Base-by-base conservation (phyloP, 2,797 vertebrate genomes). In the Acrossocheilus fasciatus region DNA sequence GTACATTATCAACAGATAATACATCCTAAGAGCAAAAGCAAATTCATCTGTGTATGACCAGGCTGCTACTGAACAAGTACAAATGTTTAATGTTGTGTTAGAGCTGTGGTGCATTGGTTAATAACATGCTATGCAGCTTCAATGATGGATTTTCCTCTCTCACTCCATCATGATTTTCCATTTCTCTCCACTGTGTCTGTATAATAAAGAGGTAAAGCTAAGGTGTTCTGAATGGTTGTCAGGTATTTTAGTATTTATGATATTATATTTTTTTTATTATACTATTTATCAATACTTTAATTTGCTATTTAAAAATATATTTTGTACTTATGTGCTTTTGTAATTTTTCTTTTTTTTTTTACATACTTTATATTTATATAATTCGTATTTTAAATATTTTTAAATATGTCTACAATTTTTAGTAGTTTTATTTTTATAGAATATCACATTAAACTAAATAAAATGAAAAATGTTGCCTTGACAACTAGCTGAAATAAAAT, bases 1-100 rank as follows among this genome's bases (percentile, higher is more conserved):
- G 8, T 39, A 75, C 30, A 75, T 75, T 83, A 64, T 75, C 4
- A 75, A 74, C 26, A 64, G 26, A 74, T 74, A 74, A 82, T 45
- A 39, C 57, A 47, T 75, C 54, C 18, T 15, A n/a, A 0, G 30
- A 83, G 72, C 57, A 34, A 83, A 83, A 57, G 23, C 34, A 3
- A 39, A 43, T 23, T 34, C 1, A 45, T 73, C 30, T 45, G 50
- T 30, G 17, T 41, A 59, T 0, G 36, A 39, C 36, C n/a, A 30
- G n/a, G 23, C 50, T 41, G 68, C 36, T 57, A 43, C 5, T 30
- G 68, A 52, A 80, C 41, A 30, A 43, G 8, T 6, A 10, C 9
- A 47, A 47, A 64, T 6, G 30, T 34, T 66, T 34, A 66, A 68
- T 36, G 64, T 34, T 68, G 64, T 66, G 64, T 34, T 47, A 45